Base-by-base conservation (phyloP, 2,888 invertebrate species). In the Auanema sp. region DNA sequence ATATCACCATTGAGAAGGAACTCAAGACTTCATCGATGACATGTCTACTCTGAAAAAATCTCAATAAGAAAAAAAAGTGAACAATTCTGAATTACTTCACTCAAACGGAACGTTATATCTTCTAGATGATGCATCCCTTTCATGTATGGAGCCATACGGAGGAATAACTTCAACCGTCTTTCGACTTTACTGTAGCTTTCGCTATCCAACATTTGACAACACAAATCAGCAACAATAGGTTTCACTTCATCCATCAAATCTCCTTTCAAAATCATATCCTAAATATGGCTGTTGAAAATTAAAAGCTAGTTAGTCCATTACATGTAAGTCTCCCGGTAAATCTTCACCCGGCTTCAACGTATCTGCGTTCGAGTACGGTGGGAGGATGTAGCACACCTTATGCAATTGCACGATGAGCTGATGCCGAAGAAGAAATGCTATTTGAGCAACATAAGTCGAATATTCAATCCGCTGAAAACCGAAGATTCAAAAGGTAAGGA, bases 61-160 rank as follows among this genome's bases (percentile, higher is more conserved):
- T 33, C 33, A 3, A 33, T 33, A 24, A 33, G 21, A 33, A 12
- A 14, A 55, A 11, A 12, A 8, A 33, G 33, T 33, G 33, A 33
- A n/a, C n/a, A n/a, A 5, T 33, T 33, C 4, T 23, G 14, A 23
- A 41, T 12, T 49, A 71, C 69, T 60, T 64, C 47, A 58, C 69
- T 66, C 18, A 65, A 54, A 43, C 64, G 60, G 60, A 70, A 78
- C 57, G 77, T 79, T 47, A 79, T 78, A 44, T 76, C 76, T 56
- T 79, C 79, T 14, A 79, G 58, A 59, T 79, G 79, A 54, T 76
- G 64, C 16, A 65, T 59, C 33, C 79, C 79, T 52, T 77, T 65
- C 58, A 79, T 60, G 56, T 71, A 68, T 10, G 77, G 76, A 18
- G 66, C 67, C 52, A 73, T 64, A 24, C 57, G 44, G 1, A 70